These are phyloP conservation scores for Siniperca knerii DNA, from an alignment of 2,113 vertebrate species.

Conservation along the genomic window DNA sequence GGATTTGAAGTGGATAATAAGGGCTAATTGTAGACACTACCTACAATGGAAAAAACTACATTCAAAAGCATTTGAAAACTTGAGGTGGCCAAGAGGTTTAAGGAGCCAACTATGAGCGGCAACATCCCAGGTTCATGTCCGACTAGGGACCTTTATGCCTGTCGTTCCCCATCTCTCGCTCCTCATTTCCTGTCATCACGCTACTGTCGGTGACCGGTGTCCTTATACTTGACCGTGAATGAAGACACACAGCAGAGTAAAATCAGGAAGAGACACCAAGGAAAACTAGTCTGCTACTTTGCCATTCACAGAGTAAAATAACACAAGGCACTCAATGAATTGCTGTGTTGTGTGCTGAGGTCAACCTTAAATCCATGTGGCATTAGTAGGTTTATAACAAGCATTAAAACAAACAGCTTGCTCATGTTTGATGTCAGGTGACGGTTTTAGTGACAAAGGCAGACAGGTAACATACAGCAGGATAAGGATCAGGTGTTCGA, in stretches of 20 bases:
- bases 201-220: not conserved
- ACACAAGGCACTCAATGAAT: not conserved
- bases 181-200: not conserved
- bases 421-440: constrained; percentile 27
- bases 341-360: not conserved
- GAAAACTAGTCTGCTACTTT: not conserved
- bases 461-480: constrained; percentile 17
- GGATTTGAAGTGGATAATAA: not conserved
- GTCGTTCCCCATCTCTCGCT: too few species aligned
- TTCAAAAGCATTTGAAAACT: not conserved
- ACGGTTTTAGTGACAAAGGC: constrained; percentile 41
- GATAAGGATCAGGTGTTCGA: constrained; percentile 47
- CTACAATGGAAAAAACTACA: not conserved
- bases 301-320: not conserved
- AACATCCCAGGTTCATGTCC: not conserved
- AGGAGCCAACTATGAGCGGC: not conserved
- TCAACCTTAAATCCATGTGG: constrained; percentile 16
- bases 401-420: constrained; percentile 29
- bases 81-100: not conserved
- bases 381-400: constrained; percentile 14
- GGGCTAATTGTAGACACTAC: not conserved
- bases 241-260: not conserved
- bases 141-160: not conserved
- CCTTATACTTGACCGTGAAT: not conserved
- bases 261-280: not conserved